Base-by-base conservation (phyloP, 2,797 vertebrate genomes). In the Acestrorhynchus altus region DNA sequence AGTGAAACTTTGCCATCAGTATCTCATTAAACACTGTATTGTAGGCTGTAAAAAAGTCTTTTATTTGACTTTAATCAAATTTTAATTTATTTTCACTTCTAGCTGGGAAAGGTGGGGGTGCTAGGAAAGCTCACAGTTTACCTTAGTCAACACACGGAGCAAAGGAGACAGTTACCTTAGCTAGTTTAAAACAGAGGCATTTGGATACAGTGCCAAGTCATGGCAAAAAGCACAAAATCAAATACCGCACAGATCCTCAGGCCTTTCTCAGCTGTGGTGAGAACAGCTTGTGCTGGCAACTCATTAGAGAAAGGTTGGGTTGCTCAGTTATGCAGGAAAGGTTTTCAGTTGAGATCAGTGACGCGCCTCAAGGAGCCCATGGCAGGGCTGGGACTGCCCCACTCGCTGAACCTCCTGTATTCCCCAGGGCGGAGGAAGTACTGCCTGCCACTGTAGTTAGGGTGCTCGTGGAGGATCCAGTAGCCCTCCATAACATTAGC, bases 391-490 rank as follows among this genome's bases (percentile, higher is more conserved):
- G 77, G 78, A 72, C 92, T 90, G 11, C 93, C 93, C 93, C 93
- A 94, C 75, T 95, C 94, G 3, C 76, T 88, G 83, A 91, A 87
- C 80, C 91, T 91, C 85, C 92, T 90, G 91, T 94, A 95, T 86
- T 95, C 92, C 20, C 93, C 93, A 0, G 93, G 93, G 40, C 84
- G 89, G 87, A 95, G 68, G 92, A 94, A 94, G 83, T 90, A 95
- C 89, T 95, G 94, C 54, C 92, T 90, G 2, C 94, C 93, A 78
- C 90, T 92, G 88, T 94, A 94, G 61, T 93, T 89, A 72, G 93
- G 90, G 78, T 95, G 94, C 83, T 95, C 94, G 0, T 94, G 92
- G 84, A 95, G 90, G 49, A 91, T 93, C 94, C 94, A 95, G 90
- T 94, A 95, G 81, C 93, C 93, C 79, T 94, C 93, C 88, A 92